Conservation (phyloP, 2,113 vertebrate species). For the Sula dactylatra region DNA sequence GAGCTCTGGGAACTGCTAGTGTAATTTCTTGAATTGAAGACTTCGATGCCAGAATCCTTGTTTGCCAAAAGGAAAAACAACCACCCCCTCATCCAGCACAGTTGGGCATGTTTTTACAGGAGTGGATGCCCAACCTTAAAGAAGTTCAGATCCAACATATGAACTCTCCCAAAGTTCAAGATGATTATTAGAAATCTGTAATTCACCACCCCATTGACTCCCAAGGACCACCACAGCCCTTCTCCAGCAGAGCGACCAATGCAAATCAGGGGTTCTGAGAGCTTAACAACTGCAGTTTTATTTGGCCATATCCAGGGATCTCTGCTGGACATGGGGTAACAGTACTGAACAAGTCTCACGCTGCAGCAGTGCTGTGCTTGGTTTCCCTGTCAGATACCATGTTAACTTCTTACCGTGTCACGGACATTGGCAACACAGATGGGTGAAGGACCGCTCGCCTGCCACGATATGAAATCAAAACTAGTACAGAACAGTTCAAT, state of each 20-base stretch:
- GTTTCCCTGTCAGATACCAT: not conserved
- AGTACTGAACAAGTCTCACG: not conserved
- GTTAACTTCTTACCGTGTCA: not conserved
- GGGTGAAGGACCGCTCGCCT: fast-evolving
- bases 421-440: fast-evolving
- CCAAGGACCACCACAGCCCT: not conserved
- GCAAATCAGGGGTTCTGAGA: not conserved
- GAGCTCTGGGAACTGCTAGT: not conserved
- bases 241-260: fast-evolving
- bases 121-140: not conserved
- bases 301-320: not conserved
- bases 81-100: not conserved
- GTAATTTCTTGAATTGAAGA: slow-evolving; percentile 3
- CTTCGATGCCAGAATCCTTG: not conserved
- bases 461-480: not conserved
- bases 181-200: not conserved
- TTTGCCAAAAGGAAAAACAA: slow-evolving; percentile 12
- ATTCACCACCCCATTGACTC: not conserved
- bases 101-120: not conserved
- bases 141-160: not conserved
- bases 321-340: not conserved
- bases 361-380: not conserved
- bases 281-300: not conserved
- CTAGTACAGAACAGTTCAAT: not conserved
- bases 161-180: not conserved